Conservation (phyloP, 2,113 vertebrate genomes). For the Mirza zaza region DNA sequence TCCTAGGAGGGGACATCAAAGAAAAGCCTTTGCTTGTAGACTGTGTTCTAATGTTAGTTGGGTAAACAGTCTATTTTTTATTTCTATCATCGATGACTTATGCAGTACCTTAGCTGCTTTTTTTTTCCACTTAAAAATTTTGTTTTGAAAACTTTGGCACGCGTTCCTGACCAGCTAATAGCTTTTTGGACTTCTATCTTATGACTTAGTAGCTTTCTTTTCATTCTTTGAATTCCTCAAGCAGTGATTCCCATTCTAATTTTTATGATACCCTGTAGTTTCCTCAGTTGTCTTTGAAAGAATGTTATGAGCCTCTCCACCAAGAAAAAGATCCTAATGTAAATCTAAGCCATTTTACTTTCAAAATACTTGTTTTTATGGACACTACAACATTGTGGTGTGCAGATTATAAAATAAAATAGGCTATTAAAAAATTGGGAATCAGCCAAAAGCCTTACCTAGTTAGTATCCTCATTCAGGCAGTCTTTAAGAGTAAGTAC, state of each 20-base stretch:
- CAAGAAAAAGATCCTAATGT: background rate
- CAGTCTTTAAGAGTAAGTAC: background rate
- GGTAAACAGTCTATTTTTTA: background rate
- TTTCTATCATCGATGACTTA: background rate
- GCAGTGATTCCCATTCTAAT: conserved; percentile 21
- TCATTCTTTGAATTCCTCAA: conserved; percentile 68
- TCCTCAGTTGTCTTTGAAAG: conserved; percentile 44
- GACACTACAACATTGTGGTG: background rate
- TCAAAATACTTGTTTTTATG: conserved; percentile 42
- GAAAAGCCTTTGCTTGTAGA: conserved; percentile 1
- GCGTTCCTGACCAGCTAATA: conserved; percentile 36
- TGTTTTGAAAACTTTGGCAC: conserved; percentile 45
- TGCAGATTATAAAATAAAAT: background rate
- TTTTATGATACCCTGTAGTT: conserved; percentile 44
- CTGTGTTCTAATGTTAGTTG: background rate
- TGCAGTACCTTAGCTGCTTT: background rate
- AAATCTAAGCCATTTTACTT: conserved; percentile 27
- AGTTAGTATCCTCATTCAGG: background rate
- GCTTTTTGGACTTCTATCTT: conserved; percentile 33
- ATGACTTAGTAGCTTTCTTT: conserved; percentile 50
- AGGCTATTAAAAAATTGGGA: background rate
- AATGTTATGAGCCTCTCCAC: background rate
- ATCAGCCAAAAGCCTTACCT: background rate
- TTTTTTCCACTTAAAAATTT: background rate
- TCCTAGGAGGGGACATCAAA: background rate